Base-by-base conservation (phyloP, 2,888 invertebrate species). In the Ennomos erosarius region DNA sequence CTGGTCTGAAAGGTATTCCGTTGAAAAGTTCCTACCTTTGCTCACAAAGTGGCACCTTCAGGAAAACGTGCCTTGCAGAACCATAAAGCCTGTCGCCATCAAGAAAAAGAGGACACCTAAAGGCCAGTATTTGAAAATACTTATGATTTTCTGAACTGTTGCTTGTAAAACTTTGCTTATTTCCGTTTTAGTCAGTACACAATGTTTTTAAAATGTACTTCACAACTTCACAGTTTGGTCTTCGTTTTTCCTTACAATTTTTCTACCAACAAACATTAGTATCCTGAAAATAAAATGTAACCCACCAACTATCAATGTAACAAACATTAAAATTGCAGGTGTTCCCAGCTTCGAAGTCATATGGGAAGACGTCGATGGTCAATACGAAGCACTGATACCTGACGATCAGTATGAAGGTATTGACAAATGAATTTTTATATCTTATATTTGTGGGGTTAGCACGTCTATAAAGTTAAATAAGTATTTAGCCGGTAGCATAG, bases 1-100 rank as follows among this genome's bases (percentile, higher is more conserved):
- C 65, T 97, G 97, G 97, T 93, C 95, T 2, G 94, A 95, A 74
- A 92, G 95, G 35, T 97, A 97, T 78, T 93, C 95, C 39, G 95
- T 97, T 65, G 95, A 95, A 73, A 97, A 97, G 81, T 95, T 96
- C 68, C 88, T 97, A 57, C 96, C 97, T 0, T 78, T 97, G 43
- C 79, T 96, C 16, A 96, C 96, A 0, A 93, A 97, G 68, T 97
- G 96, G 96, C 96, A 96, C 75, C 83, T 96, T 33, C 80, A 93
- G 62, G 90, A 85, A n/a, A 60, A 74, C 11, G 82, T 90, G 1
- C 71, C 81, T 5, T 71, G 71, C 56, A 82, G 79, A 62, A 85
- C 88, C 39, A 75, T 92, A 10, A 75, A 77, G 62, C 89, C 91
- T 5, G 62, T 74, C 16, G 58, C 68, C 35, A 92, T 92, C 43